These are phyloP conservation scores for Cryptus viduatorius DNA, from an alignment of 2,888 invertebrate genomes.

Conservation along the genomic window DNA sequence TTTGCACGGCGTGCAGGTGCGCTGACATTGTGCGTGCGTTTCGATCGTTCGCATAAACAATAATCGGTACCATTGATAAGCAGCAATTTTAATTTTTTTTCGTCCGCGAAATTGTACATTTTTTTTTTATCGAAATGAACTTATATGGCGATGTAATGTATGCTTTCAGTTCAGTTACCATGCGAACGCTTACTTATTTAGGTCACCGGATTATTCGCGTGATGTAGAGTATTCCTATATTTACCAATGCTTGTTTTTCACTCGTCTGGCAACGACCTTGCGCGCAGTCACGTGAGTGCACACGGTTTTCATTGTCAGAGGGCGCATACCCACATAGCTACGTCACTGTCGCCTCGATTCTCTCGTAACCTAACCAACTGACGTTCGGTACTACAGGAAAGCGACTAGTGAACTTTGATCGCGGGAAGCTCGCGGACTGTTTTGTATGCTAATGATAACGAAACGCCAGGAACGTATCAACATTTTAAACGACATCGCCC, in stretches of 20 bases:
- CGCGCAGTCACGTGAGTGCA: constrained; percentile 29
- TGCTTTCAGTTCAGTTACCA: neutral
- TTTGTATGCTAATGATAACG: neutral
- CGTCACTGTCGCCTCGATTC: constrained; percentile 33
- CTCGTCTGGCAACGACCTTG: constrained; percentile 32
- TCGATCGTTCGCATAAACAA: constrained; percentile 31
- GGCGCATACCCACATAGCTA: neutral
- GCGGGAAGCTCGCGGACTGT: neutral
- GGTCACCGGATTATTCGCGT: constrained; percentile 11
- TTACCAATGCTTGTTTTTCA: constrained; percentile 56
- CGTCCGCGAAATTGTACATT: no score
- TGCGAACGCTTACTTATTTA: neutral
- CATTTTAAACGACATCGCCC: neutral
- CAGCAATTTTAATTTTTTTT: neutral
- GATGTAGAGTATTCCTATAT: constrained; percentile 48
- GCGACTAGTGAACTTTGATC: constrained; percentile 8
- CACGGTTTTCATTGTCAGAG: neutral
- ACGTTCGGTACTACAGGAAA: neutral
- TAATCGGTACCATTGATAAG: neutral
- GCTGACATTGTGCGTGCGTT: constrained; percentile 4
- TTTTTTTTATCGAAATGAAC: neutral
- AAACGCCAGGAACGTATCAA: constrained; percentile 17
- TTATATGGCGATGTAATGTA: neutral
- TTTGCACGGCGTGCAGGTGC: neutral
- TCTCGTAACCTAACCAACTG: constrained; percentile 6